Percentiles rank a stretch among this genome's conserved stretches.
Conservation (phyloP, 1,140 invertebrate species). For the Lethrus apterus region DNA sequence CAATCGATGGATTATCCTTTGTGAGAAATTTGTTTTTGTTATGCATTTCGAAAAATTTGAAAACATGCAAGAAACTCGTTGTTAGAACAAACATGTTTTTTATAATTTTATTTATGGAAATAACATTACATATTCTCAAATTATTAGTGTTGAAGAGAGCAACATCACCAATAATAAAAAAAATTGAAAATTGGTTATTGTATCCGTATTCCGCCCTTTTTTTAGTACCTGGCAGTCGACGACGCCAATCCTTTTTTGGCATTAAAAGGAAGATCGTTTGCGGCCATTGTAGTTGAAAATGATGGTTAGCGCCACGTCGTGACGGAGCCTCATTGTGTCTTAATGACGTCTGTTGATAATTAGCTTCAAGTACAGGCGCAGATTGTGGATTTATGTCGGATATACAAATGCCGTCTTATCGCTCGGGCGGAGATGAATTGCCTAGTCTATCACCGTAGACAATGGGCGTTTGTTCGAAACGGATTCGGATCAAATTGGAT, state of each 20-base stretch:
- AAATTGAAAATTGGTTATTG: too few species aligned
- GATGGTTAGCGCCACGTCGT: conserved; percentile 1
- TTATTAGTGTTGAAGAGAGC: too few species aligned
- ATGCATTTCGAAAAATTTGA: background rate
- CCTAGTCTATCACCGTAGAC: conserved; percentile 4
- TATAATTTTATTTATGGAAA: too few species aligned
- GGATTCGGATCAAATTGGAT: too few species aligned
- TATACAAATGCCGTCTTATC: conserved; percentile 11
- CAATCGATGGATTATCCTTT: background rate
- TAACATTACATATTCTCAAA: too few species aligned
- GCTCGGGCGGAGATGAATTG: conserved; percentile 4
- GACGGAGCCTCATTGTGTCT: conserved; percentile 1
- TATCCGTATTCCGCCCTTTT: too few species aligned
- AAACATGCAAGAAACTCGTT: too few species aligned
- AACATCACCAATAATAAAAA: too few species aligned
- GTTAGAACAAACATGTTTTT: too few species aligned
- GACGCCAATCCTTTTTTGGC: background rate
- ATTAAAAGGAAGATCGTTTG: background rate
- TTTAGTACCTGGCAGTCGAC: background rate
- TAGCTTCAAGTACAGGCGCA: conserved; percentile 21
- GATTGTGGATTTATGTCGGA: conserved; percentile 23
- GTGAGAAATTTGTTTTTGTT: background rate
- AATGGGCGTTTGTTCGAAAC: background rate
- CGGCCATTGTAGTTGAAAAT: background rate
- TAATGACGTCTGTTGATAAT: conserved; percentile 18